Evolutionary conservation across 2,113 vertebrate genomes (phyloP), one percentile per base, ranked within the genome.

Genomic region (Pseudois nayaur): DNA sequence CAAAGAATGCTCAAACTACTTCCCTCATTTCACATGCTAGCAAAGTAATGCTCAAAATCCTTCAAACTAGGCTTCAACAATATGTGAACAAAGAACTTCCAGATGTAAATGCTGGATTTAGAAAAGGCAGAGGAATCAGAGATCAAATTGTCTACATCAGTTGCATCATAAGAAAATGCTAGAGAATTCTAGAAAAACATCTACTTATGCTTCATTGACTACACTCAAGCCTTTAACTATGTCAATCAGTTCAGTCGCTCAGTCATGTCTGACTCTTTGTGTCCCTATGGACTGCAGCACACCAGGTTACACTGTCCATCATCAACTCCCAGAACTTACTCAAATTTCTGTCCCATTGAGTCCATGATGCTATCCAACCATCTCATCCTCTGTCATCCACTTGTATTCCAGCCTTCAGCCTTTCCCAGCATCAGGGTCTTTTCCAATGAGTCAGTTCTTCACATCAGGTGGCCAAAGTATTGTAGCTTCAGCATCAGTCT

Each of bases 91-190:
- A 71, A 71, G 67, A 40, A 71, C 5, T 23, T 71, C 67, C n/a
- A 71, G n/a, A 71, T 12, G 10, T 71, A 40, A 71, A 71, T 21
- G 19, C 5, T 71, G 9, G n/a, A 36, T 23, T 40, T 71, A 40
- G 67, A 40, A 71, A 71, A 71, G 5, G 19, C 19, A 74, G 19
- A 23, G n/a, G 19, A 40, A 40, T 40, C n/a, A 74, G 67, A 74
- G 67, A 13, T 40, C 5, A 74, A 40, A 74, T 40, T 40, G n/a
- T 74, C 67, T 74, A 74, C n/a, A 74, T 23, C 0, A 0, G n/a
- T 40, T 40, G 67, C n/a, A 40, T 74, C 67, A 23, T 74, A 40
- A 36, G 19, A 13, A 23, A 74, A 74, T 40, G 36, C 5, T 12
- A 23, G 19, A 71, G n/a, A 74, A 23, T 74, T 74, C n/a, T 36